Base-by-base conservation (phyloP, 2,888 invertebrate genomes). In the Idaea dimidiata region DNA sequence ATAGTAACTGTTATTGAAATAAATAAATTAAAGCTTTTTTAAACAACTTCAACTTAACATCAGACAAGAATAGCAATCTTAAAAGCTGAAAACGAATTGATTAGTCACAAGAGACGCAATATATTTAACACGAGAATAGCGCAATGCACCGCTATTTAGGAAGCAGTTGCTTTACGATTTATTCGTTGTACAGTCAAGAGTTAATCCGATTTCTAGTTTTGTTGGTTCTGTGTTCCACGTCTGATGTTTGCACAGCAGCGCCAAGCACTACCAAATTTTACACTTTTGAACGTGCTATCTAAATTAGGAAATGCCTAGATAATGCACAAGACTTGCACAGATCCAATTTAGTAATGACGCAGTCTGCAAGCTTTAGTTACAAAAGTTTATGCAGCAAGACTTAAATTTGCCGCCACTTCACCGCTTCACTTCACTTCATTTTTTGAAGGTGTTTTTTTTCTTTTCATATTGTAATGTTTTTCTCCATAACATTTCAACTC, bases 201-300 rank as follows among this genome's bases (percentile, higher is more conserved):
- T 43, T 43, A 43, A 43, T 43, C 43, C 43, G 43, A 43, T 43
- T 43, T 43, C 43, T 43, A 43, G 43, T 43, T 43, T 43, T 43
- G 43, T 43, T 43, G 43, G 8, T 43, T 43, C 43, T 43, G 14
- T 43, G 43, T 8, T 43, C 10, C 43, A 3, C 14, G 43, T 43
- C 43, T 43, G 10, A 3, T 14, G 43, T 43, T 43, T 43, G 43
- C 43, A 43, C 43, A 43, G 43, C 43, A 43, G 43, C 43, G 43
- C 43, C 43, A 43, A 43, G 10, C 24, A 24, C 24, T 10, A 43
- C 43, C 8, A 14, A 43, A 14, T 14, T 14, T 43, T 43, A 43
- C 43, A 43, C 43, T 14, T 43, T 7, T 43, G 43, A 43, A 43
- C 43, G 43, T 14, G 43, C 43, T 10, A 43, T 8, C 43, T 43